These are phyloP conservation scores for Corythornis madagascariensis DNA, from an alignment of 2,113 vertebrate genomes.

Conservation along the genomic window DNA sequence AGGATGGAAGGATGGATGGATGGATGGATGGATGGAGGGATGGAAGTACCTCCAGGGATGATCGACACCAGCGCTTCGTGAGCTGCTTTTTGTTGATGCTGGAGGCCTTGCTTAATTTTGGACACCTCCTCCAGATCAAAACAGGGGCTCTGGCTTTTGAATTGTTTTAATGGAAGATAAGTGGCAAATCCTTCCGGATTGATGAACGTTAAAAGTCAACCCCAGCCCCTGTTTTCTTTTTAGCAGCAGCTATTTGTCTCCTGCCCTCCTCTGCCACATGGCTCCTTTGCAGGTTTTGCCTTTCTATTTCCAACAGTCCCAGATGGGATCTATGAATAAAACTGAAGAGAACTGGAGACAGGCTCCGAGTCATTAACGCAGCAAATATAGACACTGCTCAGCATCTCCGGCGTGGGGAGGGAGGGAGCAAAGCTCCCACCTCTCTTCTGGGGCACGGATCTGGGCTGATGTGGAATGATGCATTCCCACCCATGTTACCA, in stretches of 20 bases:
- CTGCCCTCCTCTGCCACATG: conserved; percentile 50
- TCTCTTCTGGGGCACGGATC: not conserved
- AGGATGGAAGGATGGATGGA: not conserved
- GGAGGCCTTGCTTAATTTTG: not conserved
- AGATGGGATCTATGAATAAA: conserved; percentile 70
- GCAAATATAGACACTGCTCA: conserved; percentile 55
- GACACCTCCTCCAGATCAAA: not conserved
- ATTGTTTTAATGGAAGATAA: not conserved
- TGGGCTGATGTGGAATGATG: not conserved
- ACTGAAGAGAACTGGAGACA: conserved; percentile 62
- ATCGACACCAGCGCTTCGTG: accelerated
- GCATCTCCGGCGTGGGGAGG: not conserved
- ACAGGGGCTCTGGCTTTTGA: not conserved
- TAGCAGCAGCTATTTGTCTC: conserved; percentile 20
- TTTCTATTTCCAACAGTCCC: conserved; percentile 65
- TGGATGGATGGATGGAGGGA: not conserved
- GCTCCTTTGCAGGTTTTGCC: conserved; percentile 56
- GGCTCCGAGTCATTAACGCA: conserved; percentile 52
- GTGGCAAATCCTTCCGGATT: not conserved
- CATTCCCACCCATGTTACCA: accelerated
- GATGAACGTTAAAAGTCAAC: not conserved
- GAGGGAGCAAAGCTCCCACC: not conserved
- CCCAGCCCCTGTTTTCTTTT: conserved; percentile 14
- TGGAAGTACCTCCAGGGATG: not conserved
- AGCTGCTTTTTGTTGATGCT: not conserved